A percentile compares a stretch with the other conserved stretches of the same genome.
phyloP scores from a whole-genome alignment of 2,797 vertebrate species.

The Holocentrus rufus region DNA sequence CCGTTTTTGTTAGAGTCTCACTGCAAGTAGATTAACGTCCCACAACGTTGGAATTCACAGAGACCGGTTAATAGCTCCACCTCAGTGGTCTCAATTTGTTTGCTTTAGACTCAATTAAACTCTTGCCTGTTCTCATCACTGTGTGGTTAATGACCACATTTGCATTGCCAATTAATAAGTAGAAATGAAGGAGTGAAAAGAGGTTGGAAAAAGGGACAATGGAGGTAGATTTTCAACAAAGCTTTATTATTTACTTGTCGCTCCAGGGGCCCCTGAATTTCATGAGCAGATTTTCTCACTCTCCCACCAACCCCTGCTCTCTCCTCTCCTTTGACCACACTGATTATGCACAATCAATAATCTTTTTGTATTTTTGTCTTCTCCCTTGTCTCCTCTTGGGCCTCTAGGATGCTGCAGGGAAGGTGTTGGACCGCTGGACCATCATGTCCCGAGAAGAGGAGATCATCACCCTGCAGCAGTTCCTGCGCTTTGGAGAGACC shows the following conservation, averaged over 20 bases:
- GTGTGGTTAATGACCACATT: slow-evolving; percentile 78
- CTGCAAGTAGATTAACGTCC: slow-evolving; percentile 68
- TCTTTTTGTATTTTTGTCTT: slow-evolving; percentile 89
- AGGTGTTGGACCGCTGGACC: slow-evolving; percentile 99
- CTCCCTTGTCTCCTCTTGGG: slow-evolving; percentile 91
- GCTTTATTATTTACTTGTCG: slow-evolving; percentile 80
- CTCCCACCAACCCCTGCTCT: slow-evolving; percentile 67
- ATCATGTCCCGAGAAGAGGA: slow-evolving; percentile 99
- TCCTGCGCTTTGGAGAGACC: slow-evolving; percentile 98
- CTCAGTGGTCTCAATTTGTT: slow-evolving; percentile 76
- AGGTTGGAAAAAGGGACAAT: slow-evolving; percentile 30
- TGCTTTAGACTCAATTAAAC: slow-evolving; percentile 79
- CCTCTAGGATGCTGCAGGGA: slow-evolving; percentile 98
- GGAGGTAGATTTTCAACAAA: slow-evolving; percentile 59
- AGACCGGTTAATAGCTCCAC: slow-evolving; percentile 72
- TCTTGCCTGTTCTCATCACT: slow-evolving; percentile 70
- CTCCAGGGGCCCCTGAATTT: slow-evolving; percentile 80
- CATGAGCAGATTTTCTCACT: slow-evolving; percentile 75
- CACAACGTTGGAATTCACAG: slow-evolving; percentile 66
- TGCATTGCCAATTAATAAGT: slow-evolving; percentile 65
- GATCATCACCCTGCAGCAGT: slow-evolving; percentile 99
- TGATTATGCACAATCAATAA: slow-evolving; percentile 95
- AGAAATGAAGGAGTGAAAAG: slow-evolving; percentile 53
- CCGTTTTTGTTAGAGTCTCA: slow-evolving; percentile 72
- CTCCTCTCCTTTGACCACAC: slow-evolving; percentile 78